Conservation (phyloP, 2,888 invertebrate genomes). For the Frankliniella intonsa region DNA sequence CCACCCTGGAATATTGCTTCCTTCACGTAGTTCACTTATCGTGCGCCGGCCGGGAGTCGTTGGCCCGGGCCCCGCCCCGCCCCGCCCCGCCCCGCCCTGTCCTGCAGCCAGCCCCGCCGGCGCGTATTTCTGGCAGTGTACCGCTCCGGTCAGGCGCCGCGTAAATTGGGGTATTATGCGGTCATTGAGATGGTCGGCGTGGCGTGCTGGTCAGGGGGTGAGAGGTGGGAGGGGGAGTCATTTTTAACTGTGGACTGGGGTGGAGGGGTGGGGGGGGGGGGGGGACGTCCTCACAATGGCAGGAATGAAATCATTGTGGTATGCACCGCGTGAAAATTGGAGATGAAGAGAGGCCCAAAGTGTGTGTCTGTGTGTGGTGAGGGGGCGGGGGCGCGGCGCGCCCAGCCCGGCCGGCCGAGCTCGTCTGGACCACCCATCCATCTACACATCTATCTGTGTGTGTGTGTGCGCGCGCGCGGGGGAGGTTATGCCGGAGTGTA, state of each 20-base stretch:
- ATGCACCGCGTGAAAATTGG: slow-evolving; percentile 11
- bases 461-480: no score
- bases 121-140: background rate
- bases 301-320: background rate
- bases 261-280: background rate
- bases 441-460: background rate
- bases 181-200: background rate
- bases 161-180: background rate
- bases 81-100: no score
- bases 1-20: no score
- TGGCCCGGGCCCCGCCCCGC: no score
- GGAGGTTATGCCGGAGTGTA: no score
- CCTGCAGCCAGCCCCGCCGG: background rate
- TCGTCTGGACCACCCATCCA: background rate
- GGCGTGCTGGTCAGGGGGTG: background rate
- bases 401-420: no score
- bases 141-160: background rate
- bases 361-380: background rate
- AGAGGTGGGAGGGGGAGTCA: background rate
- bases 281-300: background rate
- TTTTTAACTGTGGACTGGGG: no score
- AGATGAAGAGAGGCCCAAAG: background rate
- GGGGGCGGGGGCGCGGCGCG: no score
- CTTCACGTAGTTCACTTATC: no score
- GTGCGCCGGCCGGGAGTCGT: no score